Conservation (phyloP, 2,797 vertebrate genomes). For the Phalloptychus januarius region DNA sequence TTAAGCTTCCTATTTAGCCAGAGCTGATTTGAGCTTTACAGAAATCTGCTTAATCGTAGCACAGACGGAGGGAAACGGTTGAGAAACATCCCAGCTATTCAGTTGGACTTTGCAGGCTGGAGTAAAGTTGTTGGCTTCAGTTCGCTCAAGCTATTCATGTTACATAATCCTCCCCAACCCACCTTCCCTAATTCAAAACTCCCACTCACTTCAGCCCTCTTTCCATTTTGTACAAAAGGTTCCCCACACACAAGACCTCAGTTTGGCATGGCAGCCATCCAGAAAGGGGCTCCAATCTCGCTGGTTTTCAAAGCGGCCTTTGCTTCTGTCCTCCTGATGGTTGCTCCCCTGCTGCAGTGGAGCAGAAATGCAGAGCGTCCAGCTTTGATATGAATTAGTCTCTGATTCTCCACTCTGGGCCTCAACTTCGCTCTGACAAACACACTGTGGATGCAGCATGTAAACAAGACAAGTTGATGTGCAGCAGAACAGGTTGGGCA, state of each 20-base stretch:
- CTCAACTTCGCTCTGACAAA: not conserved
- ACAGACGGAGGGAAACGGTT: constrained; percentile 38
- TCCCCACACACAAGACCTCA: constrained; percentile 46
- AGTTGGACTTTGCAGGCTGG: constrained; percentile 34
- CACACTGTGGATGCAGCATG: not conserved
- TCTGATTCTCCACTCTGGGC: constrained; percentile 55
- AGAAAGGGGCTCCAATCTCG: constrained; percentile 70
- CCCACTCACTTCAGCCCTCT: constrained; percentile 20
- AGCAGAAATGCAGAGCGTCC: constrained; percentile 54
- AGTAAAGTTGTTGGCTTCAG: constrained; percentile 68
- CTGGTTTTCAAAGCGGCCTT: constrained; percentile 72
- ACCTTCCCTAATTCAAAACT: not conserved
- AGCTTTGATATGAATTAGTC: constrained; percentile 72
- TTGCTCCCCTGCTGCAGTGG: constrained; percentile 56
- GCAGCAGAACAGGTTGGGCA: constrained; percentile 18
- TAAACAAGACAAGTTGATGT: not conserved
- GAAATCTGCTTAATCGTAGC: constrained; percentile 45
- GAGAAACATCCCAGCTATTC: constrained; percentile 59
- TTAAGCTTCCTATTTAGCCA: constrained; percentile 12
- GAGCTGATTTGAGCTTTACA: constrained; percentile 16
- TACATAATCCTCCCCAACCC: constrained; percentile 61
- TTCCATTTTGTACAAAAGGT: constrained; percentile 69
- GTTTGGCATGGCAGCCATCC: constrained; percentile 67
- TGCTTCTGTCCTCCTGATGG: constrained; percentile 72
- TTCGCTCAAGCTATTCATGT: constrained; percentile 62